Evolutionary conservation across 2,888 invertebrate genomes (phyloP).

Genomic region (Rhingia campestris): DNA sequence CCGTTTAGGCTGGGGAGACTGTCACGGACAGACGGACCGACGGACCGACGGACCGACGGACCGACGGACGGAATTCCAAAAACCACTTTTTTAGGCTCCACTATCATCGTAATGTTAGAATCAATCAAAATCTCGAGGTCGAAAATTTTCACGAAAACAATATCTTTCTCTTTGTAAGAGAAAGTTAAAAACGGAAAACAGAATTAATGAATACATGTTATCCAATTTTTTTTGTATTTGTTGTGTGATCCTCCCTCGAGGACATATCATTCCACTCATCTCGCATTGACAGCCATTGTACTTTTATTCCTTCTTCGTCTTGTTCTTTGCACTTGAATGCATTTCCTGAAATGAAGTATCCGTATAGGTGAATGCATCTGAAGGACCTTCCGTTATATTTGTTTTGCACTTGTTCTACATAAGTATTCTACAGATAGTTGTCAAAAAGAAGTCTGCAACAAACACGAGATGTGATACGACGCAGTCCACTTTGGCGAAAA

Average conservation of each 20-base stretch:
- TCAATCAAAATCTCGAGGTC: too few relatives aligned
- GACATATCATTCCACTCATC: constrained; percentile 13
- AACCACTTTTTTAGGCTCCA: too few relatives aligned
- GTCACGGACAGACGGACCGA: too few relatives aligned
- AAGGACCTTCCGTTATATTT: constrained; percentile 36
- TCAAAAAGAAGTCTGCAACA: neutral
- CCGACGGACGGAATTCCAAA: too few relatives aligned
- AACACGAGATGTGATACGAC: neutral
- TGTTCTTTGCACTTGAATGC: constrained; percentile 22
- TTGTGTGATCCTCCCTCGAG: constrained; percentile 7
- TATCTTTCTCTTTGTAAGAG: too few relatives aligned
- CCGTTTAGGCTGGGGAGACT: too few relatives aligned
- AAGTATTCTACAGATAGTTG: constrained; percentile 11
- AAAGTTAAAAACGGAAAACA: constrained; percentile 15
- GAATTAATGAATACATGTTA: constrained; percentile 26
- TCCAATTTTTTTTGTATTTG: neutral
- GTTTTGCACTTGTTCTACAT: constrained; percentile 42
- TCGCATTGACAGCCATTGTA: constrained; percentile 46
- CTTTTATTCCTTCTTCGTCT: constrained; percentile 2
- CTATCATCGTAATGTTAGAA: too few relatives aligned
- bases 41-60: too few relatives aligned
- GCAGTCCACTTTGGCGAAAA: constrained; percentile 14
- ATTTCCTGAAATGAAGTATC: constrained; percentile 30
- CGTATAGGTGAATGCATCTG: constrained; percentile 42
- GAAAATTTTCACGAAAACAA: too few relatives aligned